Evolutionary conservation across 2,113 vertebrate genomes (phyloP).

Genomic region (Pituophis catenifer): DNA sequence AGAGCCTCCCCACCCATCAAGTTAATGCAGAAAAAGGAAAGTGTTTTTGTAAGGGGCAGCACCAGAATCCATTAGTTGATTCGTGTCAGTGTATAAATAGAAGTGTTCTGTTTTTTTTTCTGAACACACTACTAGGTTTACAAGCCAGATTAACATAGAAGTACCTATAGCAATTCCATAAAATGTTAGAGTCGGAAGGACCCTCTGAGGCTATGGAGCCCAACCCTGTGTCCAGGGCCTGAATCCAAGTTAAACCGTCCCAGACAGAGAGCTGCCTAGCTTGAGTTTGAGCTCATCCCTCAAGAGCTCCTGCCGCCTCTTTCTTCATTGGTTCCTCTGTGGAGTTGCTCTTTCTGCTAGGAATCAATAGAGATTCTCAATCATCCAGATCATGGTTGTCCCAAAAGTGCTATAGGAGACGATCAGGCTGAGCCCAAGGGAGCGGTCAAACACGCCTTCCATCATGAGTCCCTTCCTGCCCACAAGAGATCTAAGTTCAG

Average conservation of each 20-base stretch:
- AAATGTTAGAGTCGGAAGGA: neutral
- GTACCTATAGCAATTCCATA: neutral
- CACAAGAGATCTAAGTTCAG: too few relatives aligned
- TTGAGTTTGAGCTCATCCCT: neutral
- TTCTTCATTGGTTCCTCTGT: neutral
- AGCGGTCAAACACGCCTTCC: too few relatives aligned
- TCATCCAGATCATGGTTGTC: too few relatives aligned
- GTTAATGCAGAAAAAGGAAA: neutral
- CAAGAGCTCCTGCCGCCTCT: neutral
- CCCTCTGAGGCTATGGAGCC: neutral
- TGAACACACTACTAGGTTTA: neutral
- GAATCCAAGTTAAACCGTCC: neutral
- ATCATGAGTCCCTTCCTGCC: too few relatives aligned
- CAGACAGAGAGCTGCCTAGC: neutral
- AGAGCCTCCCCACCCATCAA: neutral
- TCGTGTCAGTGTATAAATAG: neutral
- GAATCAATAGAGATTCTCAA: neutral
- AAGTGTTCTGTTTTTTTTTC: neutral
- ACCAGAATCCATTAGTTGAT: neutral
- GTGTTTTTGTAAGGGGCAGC: neutral
- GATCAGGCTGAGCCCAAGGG: too few relatives aligned
- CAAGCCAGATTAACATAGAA: neutral
- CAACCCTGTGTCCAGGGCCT: neutral
- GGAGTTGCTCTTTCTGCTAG: neutral
- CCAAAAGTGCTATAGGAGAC: too few relatives aligned